These are phyloP conservation scores for Menidia menidia DNA, from an alignment of 2,797 vertebrate genomes.

Conservation along the genomic window DNA sequence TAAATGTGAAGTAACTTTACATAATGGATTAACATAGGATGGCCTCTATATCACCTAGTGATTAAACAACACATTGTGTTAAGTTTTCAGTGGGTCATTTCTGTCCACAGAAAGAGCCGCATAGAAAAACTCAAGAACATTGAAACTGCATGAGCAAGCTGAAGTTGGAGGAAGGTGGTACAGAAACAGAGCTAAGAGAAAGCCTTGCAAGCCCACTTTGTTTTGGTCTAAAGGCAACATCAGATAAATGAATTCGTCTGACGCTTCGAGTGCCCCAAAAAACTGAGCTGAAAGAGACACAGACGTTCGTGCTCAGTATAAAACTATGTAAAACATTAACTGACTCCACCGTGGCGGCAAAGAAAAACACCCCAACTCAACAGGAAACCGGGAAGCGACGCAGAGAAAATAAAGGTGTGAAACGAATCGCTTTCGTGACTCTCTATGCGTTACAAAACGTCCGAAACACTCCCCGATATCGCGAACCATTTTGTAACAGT, in stretches of 20 bases:
- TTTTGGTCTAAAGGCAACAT: background rate
- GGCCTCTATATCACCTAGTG: no score
- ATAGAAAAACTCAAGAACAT: no score
- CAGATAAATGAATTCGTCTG: background rate
- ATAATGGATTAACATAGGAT: no score
- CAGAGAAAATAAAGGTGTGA: constrained; percentile 59
- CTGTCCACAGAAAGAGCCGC: no score
- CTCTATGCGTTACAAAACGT: background rate
- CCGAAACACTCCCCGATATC: fast-evolving
- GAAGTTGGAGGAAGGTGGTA: no score
- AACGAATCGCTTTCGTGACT: fast-evolving
- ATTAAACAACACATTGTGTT: no score
- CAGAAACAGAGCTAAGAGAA: no score
- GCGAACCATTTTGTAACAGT: fast-evolving
- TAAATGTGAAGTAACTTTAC: no score
- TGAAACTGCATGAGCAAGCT: no score
- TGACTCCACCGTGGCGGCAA: constrained; percentile 49
- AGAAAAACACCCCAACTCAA: background rate
- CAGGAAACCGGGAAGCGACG: background rate
- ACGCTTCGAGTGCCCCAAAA: background rate
- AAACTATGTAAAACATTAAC: constrained; percentile 61
- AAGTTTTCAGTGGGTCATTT: no score
- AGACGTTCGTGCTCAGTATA: constrained; percentile 22
- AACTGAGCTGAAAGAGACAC: background rate
- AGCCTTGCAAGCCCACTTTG: no score